A percentile compares a stretch with the other conserved stretches of the same genome.
Evolutionary conservation across 2,888 invertebrate species (phyloP).

Genomic region (Cinara cedri): DNA sequence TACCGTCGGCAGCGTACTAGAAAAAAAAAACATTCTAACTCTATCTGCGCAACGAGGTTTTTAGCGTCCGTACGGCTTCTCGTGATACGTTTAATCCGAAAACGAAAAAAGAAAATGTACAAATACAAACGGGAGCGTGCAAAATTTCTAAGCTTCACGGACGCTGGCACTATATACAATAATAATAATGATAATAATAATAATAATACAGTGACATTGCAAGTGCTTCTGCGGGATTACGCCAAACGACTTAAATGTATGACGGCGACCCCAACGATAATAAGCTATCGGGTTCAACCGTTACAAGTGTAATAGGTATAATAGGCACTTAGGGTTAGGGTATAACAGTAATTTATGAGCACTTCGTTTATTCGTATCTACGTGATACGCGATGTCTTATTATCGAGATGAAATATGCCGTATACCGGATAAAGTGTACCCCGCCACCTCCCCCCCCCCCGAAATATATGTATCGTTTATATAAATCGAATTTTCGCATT

Average conservation of each 20-base stretch:
- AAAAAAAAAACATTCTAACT: background rate
- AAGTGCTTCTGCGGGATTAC: constrained; percentile 55
- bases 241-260: constrained; percentile 23
- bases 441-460: too few species aligned
- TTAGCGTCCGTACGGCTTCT: constrained; percentile 18
- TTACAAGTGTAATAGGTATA: background rate
- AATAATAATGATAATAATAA: too few species aligned
- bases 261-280: background rate
- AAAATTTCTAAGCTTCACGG: constrained; percentile 12
- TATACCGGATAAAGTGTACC: too few species aligned
- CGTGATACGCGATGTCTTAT: too few species aligned
- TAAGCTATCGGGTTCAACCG: constrained; percentile 19
- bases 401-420: too few species aligned
- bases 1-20: background rate
- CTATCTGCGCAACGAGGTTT: background rate
- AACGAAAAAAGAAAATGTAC: background rate
- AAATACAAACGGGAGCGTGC: constrained; percentile 15
- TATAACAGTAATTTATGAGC: background rate
- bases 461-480: too few species aligned
- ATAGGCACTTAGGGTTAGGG: background rate
- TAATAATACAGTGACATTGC: constrained; percentile 9
- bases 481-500: too few species aligned
- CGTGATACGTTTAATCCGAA: constrained; percentile 17
- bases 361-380: too few species aligned
- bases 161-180: too few species aligned